Evolutionary conservation across 2,797 vertebrate species (phyloP), one percentile per base, ranked within the genome.

Genomic region (Australoheros facetus): DNA sequence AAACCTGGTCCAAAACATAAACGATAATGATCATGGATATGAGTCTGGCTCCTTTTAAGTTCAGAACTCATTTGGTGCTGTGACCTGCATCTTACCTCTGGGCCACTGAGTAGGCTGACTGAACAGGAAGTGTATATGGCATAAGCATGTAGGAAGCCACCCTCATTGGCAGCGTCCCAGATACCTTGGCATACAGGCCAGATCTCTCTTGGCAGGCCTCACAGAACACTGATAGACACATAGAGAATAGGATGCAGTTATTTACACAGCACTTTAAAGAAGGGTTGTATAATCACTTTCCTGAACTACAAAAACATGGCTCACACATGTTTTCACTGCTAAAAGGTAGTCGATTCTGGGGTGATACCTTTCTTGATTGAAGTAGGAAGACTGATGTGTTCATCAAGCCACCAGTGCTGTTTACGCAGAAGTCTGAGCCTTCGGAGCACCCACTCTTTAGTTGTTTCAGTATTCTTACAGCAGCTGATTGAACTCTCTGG

Each of bases 101-200:
- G 56, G 95, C 94, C 3, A 91, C 80, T 0, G 94, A 96, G 76
- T 97, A 94, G 1, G 95, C 96, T 0, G 96, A 97, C 86, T 97
- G 96, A 54, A 98, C 94, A 0, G 98, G 98, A 5, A 99, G 95
- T 0, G 97, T 98, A 79, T 95, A 98, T 0, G 97, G 98, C 87
- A 99, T 78, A 79, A 97, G 88, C 91, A 96, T 79, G 34, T 96
- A 98, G n/a, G 98, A 98, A 12, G 97, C 94, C 56, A 98, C 85
- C 51, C 95, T 86, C 26, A 98, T n/a, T 0, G 97, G 97, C 7
- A 98, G 91, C 70, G 95, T 92, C 56, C 81, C 94, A 0, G 94
- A 93, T 30, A 98, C 87, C 89, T 93, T 95, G 78, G 93, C 82
- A 1, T 94, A 94, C 45, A 96, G 89, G 1, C 97, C 95, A 0